Evolutionary conservation across 2,797 vertebrate genomes (phyloP).

Genomic region (Characodon lateralis): DNA sequence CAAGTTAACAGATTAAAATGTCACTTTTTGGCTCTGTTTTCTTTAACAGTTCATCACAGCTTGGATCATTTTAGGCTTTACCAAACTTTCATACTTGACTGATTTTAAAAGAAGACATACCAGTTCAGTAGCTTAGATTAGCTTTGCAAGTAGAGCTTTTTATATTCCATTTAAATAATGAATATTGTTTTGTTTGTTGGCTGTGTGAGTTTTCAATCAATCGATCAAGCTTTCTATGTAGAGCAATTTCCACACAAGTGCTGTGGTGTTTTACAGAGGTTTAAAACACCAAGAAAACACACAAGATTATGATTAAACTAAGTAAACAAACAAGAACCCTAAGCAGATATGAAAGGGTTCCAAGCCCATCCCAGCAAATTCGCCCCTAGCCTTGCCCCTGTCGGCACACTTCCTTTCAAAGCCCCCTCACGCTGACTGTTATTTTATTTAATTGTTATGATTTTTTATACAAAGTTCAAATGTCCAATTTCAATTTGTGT

Average conservation of each 20-base stretch:
- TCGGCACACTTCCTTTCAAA: not conserved
- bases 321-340: not conserved
- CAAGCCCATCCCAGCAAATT: not conserved
- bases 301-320: too few species aligned
- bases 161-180: not conserved
- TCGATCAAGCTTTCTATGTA: not conserved
- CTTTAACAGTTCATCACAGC: not conserved
- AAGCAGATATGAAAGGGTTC: not conserved
- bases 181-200: not conserved
- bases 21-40: not conserved
- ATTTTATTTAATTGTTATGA: not conserved
- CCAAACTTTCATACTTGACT: not conserved
- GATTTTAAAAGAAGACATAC: not conserved
- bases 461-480: too few species aligned
- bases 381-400: too few species aligned
- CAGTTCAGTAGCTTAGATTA: not conserved
- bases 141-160: not conserved
- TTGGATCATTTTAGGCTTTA: not conserved
- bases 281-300: too few species aligned
- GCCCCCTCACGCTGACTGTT: not conserved
- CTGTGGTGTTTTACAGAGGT: too few species aligned
- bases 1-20: slow-evolving; percentile 1
- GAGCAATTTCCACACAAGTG: not conserved
- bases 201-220: not conserved
- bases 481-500: not conserved